A percentile compares a stretch with the other conserved stretches of the same genome.
Conservation (phyloP, 92 coral and sea anemone genomes). For the Palythoa caribaeorum region DNA sequence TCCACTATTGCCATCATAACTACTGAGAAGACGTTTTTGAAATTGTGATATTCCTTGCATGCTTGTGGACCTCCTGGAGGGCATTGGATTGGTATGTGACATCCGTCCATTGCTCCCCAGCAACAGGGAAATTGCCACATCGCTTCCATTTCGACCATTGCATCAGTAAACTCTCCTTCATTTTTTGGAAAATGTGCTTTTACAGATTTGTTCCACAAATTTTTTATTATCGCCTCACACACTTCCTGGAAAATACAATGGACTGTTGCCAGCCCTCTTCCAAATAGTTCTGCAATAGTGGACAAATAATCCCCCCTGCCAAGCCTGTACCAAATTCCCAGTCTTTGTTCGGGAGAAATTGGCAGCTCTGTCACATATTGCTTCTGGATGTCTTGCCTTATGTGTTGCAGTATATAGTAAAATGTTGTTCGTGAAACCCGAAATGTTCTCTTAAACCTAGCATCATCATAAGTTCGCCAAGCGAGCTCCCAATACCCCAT, state of each 20-base stretch:
- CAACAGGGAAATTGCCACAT: slow-evolving; percentile 58
- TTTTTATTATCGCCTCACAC: slow-evolving; percentile 44
- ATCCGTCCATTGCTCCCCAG: slow-evolving; percentile 56
- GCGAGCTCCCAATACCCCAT: no score
- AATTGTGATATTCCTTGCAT: no score
- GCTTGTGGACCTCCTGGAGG: slow-evolving; percentile 51
- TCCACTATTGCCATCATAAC: slow-evolving; percentile 36
- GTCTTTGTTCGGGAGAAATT: slow-evolving; percentile 57
- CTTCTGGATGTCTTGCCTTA: slow-evolving; percentile 39
- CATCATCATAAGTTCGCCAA: no score
- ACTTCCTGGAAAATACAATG: slow-evolving; percentile 50
- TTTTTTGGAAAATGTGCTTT: slow-evolving; percentile 32
- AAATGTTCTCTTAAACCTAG: slow-evolving; percentile 36
- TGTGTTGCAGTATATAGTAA: slow-evolving; percentile 36
- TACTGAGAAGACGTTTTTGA: slow-evolving; percentile 16
- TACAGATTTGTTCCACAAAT: slow-evolving; percentile 52
- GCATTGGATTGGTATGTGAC: slow-evolving; percentile 56
- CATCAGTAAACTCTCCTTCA: slow-evolving; percentile 39
- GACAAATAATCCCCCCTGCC: slow-evolving; percentile 51
- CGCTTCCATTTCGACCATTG: slow-evolving; percentile 53
- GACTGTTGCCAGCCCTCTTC: slow-evolving; percentile 49
- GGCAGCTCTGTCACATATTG: slow-evolving; percentile 47
- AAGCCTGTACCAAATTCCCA: slow-evolving; percentile 56
- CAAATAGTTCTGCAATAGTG: slow-evolving; percentile 52
- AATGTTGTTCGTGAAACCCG: slow-evolving; percentile 54